Base-by-base conservation (phyloP, 2,888 invertebrate genomes). In the Automeris io region DNA sequence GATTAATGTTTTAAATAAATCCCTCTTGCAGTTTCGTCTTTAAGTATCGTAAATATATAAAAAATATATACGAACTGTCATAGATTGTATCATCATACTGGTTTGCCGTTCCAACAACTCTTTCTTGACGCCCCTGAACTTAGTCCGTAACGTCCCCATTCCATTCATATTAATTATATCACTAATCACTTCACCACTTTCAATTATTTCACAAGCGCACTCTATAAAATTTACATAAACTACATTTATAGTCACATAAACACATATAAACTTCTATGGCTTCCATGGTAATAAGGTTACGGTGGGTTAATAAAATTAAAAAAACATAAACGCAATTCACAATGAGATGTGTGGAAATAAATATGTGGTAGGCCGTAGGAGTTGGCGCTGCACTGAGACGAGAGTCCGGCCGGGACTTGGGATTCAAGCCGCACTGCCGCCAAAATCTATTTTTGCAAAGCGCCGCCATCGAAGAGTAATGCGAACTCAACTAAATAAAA, bases 91-190 rank as follows among this genome's bases (percentile, higher is more conserved):
- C 61, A 92, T 88, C 53, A 91, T 80, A 61, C 90, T 91, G n/a
- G 92, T 92, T 75, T 92, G 92, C 53, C 90, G 86, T 49, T 92
- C 91, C 47, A 94, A 68, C 59, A 91, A 89, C 61, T 93, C 92
- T 71, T 92, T 94, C 66, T 92, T 93, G 42, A 95, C 86, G 24
- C 95, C 95, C 58, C 94, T 90, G 72, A 94, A 94, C 64, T 89
- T 89, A 69, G 90, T 90, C 62, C 90, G 88, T 42, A 88, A 81
- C 35, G 90, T 87, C 34, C 88, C 89, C 44, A 76, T 88, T 11
- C 89, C 89, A 66, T 88, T 88, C 87, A 82, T 85, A 52, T 54
- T 78, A 41, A 56, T 47, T 49, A 46, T 51, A 42, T 51, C 49
- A 55, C 55, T 53, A 52, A 62, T 55, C 49, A 58, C 47, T 43